A percentile compares a stretch with the other conserved stretches of the same genome.
phyloP scores from a whole-genome alignment of 2,797 vertebrate genomes.

The Hydrolagus colliei region DNA sequence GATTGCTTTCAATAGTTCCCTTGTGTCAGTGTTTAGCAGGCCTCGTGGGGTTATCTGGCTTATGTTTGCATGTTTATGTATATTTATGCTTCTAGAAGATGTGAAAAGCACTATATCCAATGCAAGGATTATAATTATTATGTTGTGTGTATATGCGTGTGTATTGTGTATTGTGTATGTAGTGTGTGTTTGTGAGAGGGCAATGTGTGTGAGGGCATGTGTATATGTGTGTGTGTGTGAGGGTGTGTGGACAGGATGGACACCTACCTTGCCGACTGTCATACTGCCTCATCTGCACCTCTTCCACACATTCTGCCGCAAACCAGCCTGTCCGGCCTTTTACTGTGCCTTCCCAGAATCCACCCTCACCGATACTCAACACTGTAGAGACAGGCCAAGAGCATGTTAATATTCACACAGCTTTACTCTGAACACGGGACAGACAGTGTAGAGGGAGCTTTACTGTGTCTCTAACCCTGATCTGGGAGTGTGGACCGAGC shows the following conservation, averaged over 20 bases:
- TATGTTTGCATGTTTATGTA: too few species aligned
- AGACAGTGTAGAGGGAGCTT: too few species aligned
- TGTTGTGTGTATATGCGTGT: neutral
- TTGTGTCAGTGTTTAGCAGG: too few species aligned
- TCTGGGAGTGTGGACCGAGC: too few species aligned
- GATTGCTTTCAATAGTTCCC: too few species aligned
- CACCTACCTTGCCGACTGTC: conserved; percentile 79
- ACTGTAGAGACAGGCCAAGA: conserved; percentile 49
- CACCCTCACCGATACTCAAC: conserved; percentile 90
- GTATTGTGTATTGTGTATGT: neutral
- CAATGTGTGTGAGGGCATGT: neutral
- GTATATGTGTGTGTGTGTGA: neutral
- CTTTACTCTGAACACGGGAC: too few species aligned
- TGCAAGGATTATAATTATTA: too few species aligned
- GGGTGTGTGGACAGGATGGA: neutral
- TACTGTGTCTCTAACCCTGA: too few species aligned
- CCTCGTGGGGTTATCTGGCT: too few species aligned
- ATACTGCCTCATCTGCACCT: conserved; percentile 93
- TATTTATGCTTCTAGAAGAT: neutral
- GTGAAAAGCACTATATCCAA: too few species aligned
- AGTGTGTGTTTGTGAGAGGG: neutral
- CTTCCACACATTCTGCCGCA: conserved; percentile 93
- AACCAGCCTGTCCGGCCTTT: conserved; percentile 96
- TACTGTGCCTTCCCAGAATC: conserved; percentile 92
- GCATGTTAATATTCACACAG: neutral